Conservation (phyloP, 2,888 invertebrate species). For the Torymus auratus region DNA sequence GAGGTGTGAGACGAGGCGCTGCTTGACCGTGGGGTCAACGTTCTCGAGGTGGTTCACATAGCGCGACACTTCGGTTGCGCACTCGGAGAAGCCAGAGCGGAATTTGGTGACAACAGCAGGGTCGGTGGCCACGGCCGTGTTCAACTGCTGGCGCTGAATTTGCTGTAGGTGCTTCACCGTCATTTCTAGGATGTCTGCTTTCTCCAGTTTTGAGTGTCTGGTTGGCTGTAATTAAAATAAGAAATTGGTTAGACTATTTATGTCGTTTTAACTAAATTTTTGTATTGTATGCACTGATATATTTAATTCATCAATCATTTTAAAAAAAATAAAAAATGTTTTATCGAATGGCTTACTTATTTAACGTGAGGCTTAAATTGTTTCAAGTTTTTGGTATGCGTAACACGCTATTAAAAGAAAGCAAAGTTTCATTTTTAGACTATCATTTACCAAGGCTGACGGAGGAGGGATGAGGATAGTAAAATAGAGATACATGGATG, state of each 20-base stretch:
- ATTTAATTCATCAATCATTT: conserved; percentile 1
- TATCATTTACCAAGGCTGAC: conserved; percentile 12
- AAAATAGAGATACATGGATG: conserved; percentile 36
- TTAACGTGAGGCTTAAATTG: too few relatives aligned
- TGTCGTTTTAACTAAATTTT: conserved; percentile 8
- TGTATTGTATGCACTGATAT: neutral
- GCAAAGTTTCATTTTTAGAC: conserved; percentile 14
- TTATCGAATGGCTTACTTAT: neutral
- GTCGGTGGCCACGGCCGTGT: conserved; percentile 89
- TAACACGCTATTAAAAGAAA: neutral
- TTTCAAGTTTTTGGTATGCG: neutral
- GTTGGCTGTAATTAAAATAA: conserved; percentile 84
- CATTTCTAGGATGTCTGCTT: conserved; percentile 96
- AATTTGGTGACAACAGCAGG: conserved; percentile 91
- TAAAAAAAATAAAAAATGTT: conserved; percentile 2
- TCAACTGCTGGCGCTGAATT: conserved; percentile 91
- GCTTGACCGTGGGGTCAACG: conserved; percentile 80
- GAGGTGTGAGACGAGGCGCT: conserved; percentile 83
- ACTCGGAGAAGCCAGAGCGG: conserved; percentile 92
- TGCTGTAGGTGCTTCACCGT: conserved; percentile 95
- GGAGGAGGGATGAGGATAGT: neutral
- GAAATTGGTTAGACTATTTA: conserved; percentile 51
- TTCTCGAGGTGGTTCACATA: conserved; percentile 84
- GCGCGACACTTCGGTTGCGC: conserved; percentile 88
- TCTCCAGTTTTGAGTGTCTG: conserved; percentile 95